A percentile compares a stretch with the other conserved stretches of the same genome.
Conservation (phyloP, 2,797 vertebrate species). For the Pseudomugil gertrudae region DNA sequence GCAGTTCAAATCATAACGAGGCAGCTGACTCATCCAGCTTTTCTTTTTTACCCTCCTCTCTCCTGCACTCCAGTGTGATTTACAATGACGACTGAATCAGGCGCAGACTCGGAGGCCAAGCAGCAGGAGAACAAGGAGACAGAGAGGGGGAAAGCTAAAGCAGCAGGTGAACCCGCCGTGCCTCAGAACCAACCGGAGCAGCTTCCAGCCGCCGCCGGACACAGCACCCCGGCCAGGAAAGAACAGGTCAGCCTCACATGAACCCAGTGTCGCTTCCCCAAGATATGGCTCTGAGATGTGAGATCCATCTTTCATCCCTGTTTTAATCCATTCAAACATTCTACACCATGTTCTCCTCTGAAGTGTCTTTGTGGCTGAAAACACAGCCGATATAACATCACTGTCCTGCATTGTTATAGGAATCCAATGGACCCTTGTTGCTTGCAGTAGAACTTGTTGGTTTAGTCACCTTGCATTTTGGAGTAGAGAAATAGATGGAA, state of each 20-base stretch:
- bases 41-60: slow-evolving; percentile 15
- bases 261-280: not conserved
- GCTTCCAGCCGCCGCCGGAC: slow-evolving; percentile 84
- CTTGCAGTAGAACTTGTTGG: slow-evolving; percentile 2
- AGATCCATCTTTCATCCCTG: not conserved
- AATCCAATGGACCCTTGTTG: slow-evolving; percentile 8
- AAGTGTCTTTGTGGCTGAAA: slow-evolving; percentile 60
- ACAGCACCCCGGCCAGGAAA: slow-evolving; percentile 88
- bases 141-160: slow-evolving; percentile 62
- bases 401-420: slow-evolving; percentile 19
- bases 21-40: slow-evolving; percentile 63
- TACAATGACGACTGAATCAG: slow-evolving; percentile 95
- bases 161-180: slow-evolving; percentile 63
- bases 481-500: not conserved
- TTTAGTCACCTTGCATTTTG: slow-evolving; percentile 16
- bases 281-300: not conserved
- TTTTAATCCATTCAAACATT: slow-evolving; percentile 28
- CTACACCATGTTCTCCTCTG: slow-evolving; percentile 30
- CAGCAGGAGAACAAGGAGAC: slow-evolving; percentile 80
- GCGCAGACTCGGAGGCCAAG: slow-evolving; percentile 89
- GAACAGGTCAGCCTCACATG: slow-evolving; percentile 79
- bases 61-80: slow-evolving; percentile 84
- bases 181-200: slow-evolving; percentile 77
- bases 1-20: slow-evolving; percentile 36
- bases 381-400: slow-evolving; percentile 27